Evolutionary conservation across 2,113 vertebrate genomes (phyloP).

Genomic region (Apeltes quadracus): DNA sequence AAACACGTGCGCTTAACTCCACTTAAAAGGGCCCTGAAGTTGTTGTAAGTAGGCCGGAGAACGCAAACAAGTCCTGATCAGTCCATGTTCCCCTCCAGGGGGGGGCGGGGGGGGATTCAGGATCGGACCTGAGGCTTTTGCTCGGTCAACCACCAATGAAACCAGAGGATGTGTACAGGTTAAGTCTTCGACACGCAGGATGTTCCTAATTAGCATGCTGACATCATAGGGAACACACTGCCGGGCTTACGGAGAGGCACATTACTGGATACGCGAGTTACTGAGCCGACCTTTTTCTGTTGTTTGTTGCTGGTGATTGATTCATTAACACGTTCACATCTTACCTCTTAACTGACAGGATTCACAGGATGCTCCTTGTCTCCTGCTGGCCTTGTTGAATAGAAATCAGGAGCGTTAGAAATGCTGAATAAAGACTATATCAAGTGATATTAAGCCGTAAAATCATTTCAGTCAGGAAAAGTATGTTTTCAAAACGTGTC

Average conservation of each 20-base stretch:
- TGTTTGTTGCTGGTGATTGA: slow-evolving; percentile 19
- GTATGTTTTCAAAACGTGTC: neutral
- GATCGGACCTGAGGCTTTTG: too few species aligned
- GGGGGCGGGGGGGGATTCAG: slow-evolving; percentile 60
- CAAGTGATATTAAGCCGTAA: neutral
- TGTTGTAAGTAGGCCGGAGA: slow-evolving; percentile 74
- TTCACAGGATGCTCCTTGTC: neutral
- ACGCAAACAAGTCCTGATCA: slow-evolving; percentile 73
- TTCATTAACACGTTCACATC: slow-evolving; percentile 47
- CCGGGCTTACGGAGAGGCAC: neutral
- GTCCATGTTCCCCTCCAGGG: slow-evolving; percentile 64
- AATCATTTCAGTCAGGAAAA: neutral
- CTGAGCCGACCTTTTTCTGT: neutral
- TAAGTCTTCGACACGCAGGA: slow-evolving; percentile 62
- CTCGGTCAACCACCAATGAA: too few species aligned
- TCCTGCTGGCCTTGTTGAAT: slow-evolving; percentile 5
- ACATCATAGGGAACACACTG: slow-evolving; percentile 2
- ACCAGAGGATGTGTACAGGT: too few species aligned
- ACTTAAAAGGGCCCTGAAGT: slow-evolving; percentile 60
- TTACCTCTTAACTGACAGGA: slow-evolving; percentile 22
- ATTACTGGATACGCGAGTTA: slow-evolving; percentile 12
- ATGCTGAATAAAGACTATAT: neutral
- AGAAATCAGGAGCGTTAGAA: neutral
- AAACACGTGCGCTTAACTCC: slow-evolving; percentile 50
- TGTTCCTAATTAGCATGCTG: slow-evolving; percentile 52